Evolutionary conservation across 1,140 invertebrate genomes (phyloP).

Genomic region (Drosophila guanche): DNA sequence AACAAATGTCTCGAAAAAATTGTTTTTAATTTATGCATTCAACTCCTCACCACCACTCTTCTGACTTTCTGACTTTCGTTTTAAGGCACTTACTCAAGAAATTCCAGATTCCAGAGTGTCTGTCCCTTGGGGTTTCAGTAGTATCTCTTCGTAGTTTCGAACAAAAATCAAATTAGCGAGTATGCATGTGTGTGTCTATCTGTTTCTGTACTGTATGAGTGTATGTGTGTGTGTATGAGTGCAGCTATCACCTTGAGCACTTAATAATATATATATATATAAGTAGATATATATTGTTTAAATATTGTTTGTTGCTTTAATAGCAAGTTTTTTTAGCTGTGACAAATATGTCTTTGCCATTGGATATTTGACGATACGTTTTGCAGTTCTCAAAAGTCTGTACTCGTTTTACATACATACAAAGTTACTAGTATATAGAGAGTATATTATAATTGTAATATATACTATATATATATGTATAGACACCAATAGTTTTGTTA

Average conservation of each 20-base stretch:
- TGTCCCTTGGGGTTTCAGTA: slow-evolving; percentile 46
- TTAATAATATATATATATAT: slow-evolving; percentile 18
- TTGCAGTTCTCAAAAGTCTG: slow-evolving; percentile 65
- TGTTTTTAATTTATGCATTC: slow-evolving; percentile 1
- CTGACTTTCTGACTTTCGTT: slow-evolving; percentile 16
- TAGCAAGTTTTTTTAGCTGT: slow-evolving; percentile 36
- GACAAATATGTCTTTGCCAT: slow-evolving; percentile 52
- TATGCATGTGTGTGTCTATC: slow-evolving; percentile 18
- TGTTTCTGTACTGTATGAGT: slow-evolving; percentile 13
- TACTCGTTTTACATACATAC: slow-evolving; percentile 60
- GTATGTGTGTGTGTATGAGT: slow-evolving; percentile 9
- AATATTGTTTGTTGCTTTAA: slow-evolving; percentile 22
- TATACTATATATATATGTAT: slow-evolving; percentile 44
- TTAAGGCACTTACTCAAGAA: slow-evolving; percentile 81
- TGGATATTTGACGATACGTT: slow-evolving; percentile 58
- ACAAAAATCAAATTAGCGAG: slow-evolving; percentile 42
- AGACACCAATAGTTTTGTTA: slow-evolving; percentile 73
- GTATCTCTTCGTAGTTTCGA: slow-evolving; percentile 36
- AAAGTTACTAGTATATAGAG: slow-evolving; percentile 29
- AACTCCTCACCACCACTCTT: background rate
- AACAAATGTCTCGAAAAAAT: slow-evolving; percentile 28
- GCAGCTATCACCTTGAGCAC: slow-evolving; percentile 53
- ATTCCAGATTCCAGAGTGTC: slow-evolving; percentile 67
- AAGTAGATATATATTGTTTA: slow-evolving; percentile 8
- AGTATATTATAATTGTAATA: slow-evolving; percentile 40